Evolutionary conservation across 1,140 invertebrate genomes (phyloP), one percentile per base, ranked within the genome.

Genomic region (Belonocnema kinseyi): DNA sequence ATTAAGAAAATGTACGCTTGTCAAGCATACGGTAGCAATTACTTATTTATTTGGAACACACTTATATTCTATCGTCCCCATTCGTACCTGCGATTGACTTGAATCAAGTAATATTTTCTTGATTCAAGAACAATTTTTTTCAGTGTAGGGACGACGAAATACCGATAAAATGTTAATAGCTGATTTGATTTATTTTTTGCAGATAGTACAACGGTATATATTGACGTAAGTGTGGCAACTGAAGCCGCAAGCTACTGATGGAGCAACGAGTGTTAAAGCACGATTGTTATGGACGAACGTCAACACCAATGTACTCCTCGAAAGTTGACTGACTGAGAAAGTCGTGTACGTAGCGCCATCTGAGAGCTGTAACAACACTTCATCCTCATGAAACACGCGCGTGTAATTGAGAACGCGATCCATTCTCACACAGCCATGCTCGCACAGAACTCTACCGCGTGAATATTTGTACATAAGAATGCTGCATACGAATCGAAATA

Each of bases 131-230:
- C n/a, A n/a, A n/a, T n/a, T n/a, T n/a, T n/a, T n/a, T n/a, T n/a
- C n/a, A n/a, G n/a, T n/a, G n/a, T n/a, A n/a, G n/a, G n/a, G n/a
- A 3, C 3, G 3, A 26, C 1, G 1, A 26, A 26, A 26, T 26
- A 3, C 3, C 3, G 26, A 26, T 51, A 72, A 58, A 14, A 72
- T 72, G 40, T 53, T 46, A 53, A 17, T 52, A 61, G 14, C 14
- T 33, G 58, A 51, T 14, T 76, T 17, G 26, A 12, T 73, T 54
- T 81, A 80, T 73, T 54, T 81, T 81, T 72, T 76, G 40, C 66
- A 90, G 89, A 89, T 89, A 82, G 89, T 90, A 87, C 89, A 90
- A 85, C 89, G 88, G 83, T 90, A 89, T 81, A 89, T 90, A 88
- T 80, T 90, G 83, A 89, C 88, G 82, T 90, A 85, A 90, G 80